Conservation (phyloP, 2,888 invertebrate species). For the Eilema sororculum region DNA sequence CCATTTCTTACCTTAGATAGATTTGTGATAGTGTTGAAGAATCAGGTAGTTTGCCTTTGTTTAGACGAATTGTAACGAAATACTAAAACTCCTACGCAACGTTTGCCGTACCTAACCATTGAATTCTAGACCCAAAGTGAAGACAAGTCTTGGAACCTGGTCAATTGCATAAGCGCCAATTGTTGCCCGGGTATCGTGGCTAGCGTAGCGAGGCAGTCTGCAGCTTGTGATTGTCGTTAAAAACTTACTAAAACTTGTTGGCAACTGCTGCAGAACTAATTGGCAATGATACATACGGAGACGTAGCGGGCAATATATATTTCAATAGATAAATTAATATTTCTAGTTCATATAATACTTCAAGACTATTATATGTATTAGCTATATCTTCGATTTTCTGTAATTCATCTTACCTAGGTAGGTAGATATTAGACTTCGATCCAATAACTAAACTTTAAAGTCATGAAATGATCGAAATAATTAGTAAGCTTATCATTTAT, state of each 20-base stretch:
- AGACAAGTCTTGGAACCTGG: constrained; percentile 64
- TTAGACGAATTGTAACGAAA: background rate
- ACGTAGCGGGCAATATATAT: constrained; percentile 22
- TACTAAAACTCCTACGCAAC: background rate
- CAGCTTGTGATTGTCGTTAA: constrained; percentile 66
- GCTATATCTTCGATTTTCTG: background rate
- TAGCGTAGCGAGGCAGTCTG: constrained; percentile 66
- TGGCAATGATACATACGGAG: constrained; percentile 66
- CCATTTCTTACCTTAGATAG: background rate
- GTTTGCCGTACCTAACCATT: constrained; percentile 13
- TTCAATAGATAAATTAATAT: background rate
- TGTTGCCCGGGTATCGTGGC: constrained; percentile 59
- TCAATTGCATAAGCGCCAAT: constrained; percentile 79
- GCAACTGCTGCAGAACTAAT: constrained; percentile 70
- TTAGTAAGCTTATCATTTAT: too few relatives aligned
- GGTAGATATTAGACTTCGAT: background rate
- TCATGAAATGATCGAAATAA: background rate
- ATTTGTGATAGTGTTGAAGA: background rate
- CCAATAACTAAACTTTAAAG: too few relatives aligned
- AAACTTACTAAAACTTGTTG: constrained; percentile 66
- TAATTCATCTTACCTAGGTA: too few relatives aligned
- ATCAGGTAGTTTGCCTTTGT: background rate
- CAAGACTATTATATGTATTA: too few relatives aligned
- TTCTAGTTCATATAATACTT: background rate
- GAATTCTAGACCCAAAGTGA: constrained; percentile 40